Evolutionary conservation across 2,797 vertebrate genomes (phyloP).

Genomic region (Chiloscyllium punctatum): DNA sequence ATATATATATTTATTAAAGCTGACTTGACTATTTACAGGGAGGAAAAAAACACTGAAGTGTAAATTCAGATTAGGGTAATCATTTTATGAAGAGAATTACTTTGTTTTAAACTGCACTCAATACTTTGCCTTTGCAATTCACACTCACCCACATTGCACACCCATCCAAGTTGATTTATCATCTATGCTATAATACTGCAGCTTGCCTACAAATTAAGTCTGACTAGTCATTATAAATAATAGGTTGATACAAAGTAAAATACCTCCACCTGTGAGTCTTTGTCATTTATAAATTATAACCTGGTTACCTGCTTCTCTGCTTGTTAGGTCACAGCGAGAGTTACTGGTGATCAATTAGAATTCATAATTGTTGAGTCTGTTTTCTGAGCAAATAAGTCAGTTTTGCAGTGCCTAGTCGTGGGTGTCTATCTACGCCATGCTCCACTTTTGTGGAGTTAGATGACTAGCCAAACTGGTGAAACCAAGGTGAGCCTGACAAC

Average conservation of each 20-base stretch:
- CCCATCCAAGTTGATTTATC: background rate
- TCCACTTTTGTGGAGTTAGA: background rate
- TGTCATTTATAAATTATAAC: background rate
- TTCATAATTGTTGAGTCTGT: background rate
- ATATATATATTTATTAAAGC: background rate
- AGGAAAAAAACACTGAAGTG: background rate
- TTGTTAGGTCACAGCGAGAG: background rate
- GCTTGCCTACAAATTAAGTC: background rate
- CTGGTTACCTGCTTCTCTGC: background rate
- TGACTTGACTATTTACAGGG: background rate
- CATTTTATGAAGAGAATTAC: background rate
- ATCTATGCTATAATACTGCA: background rate
- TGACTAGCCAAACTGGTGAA: background rate
- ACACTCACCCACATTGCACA: background rate
- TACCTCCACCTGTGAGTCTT: background rate
- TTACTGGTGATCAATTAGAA: background rate
- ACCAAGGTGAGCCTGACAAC: background rate
- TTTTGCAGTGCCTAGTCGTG: too few relatives aligned
- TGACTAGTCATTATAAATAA: background rate
- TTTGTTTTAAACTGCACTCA: background rate
- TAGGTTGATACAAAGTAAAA: background rate
- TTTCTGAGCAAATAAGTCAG: background rate
- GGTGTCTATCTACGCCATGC: background rate
- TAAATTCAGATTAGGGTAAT: background rate
- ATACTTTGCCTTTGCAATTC: background rate